Evolutionary conservation across 2,888 invertebrate genomes (phyloP).

Genomic region (Aleiodes leptofemur): DNA sequence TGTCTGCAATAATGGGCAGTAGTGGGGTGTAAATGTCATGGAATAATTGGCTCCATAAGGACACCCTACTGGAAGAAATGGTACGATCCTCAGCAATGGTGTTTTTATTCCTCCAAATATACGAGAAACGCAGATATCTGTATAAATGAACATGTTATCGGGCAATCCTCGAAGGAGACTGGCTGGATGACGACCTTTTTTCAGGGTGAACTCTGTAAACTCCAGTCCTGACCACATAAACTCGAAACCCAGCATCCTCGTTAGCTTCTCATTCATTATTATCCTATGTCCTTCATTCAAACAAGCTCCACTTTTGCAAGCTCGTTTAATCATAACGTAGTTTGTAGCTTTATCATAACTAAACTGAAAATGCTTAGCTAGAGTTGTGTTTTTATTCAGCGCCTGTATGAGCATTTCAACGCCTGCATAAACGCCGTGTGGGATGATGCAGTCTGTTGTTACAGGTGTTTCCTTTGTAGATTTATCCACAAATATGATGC

Average conservation of each 20-base stretch:
- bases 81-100: not conserved
- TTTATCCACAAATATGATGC: not conserved
- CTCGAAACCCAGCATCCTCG: not conserved
- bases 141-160: not conserved
- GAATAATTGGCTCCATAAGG: not conserved
- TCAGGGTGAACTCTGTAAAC: too few relatives aligned
- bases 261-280: not conserved
- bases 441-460: too few relatives aligned
- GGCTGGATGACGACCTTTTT: too few relatives aligned
- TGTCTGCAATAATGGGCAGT: not conserved
- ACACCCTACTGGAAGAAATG: too few relatives aligned
- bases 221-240: not conserved
- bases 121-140: not conserved
- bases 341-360: not conserved
- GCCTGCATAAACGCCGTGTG: not conserved
- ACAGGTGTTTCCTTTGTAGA: too few relatives aligned
- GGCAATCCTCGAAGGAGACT: not conserved
- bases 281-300: not conserved
- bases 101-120: not conserved
- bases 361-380: slow-evolving; percentile 2
- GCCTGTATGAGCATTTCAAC: not conserved
- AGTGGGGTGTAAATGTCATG: not conserved
- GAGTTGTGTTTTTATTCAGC: not conserved
- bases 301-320: not conserved
- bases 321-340: not conserved